Percentiles rank a stretch among this genome's conserved stretches.
phyloP scores from a whole-genome alignment of 2,113 vertebrate species.

The Halichoerus grypus region DNA sequence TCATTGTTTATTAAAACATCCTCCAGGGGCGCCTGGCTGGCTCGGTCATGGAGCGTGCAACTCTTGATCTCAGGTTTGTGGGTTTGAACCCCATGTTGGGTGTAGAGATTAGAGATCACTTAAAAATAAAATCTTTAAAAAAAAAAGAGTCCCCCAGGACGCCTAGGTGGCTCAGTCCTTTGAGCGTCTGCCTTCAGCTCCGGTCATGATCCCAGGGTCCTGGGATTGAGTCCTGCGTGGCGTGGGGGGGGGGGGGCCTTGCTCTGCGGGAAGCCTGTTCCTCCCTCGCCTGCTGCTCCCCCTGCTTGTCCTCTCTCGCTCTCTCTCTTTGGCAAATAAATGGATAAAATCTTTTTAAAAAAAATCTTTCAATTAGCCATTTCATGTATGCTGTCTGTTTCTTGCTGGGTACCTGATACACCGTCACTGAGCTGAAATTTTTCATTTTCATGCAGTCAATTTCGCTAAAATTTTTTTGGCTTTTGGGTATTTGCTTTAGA shows the following conservation, averaged over 20 bases:
- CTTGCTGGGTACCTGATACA: not conserved
- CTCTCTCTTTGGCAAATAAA: not conserved
- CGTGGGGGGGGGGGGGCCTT: not conserved
- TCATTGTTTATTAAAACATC: not conserved
- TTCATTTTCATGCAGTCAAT: not conserved
- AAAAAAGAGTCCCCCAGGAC: no score
- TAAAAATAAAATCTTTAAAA: not conserved
- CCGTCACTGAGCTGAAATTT: not conserved
- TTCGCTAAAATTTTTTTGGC: not conserved
- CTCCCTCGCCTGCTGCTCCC: no score
- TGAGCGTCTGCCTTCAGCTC: not conserved
- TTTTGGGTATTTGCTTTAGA: not conserved
- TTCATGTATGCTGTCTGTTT: not conserved
- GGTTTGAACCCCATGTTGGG: not conserved
- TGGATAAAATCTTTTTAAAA: not conserved
- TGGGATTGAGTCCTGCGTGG: not conserved
- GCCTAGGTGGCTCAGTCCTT: no score
- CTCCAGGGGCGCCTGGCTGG: not conserved
- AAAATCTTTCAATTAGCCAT: not conserved
- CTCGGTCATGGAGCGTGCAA: not conserved
- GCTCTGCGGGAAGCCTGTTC: not conserved
- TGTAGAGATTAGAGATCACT: not conserved
- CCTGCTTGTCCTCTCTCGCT: no score
- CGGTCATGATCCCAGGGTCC: no score
- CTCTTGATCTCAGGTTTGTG: not conserved